Conservation (phyloP, 2,797 vertebrate species). For the Brachymystax lenok region DNA sequence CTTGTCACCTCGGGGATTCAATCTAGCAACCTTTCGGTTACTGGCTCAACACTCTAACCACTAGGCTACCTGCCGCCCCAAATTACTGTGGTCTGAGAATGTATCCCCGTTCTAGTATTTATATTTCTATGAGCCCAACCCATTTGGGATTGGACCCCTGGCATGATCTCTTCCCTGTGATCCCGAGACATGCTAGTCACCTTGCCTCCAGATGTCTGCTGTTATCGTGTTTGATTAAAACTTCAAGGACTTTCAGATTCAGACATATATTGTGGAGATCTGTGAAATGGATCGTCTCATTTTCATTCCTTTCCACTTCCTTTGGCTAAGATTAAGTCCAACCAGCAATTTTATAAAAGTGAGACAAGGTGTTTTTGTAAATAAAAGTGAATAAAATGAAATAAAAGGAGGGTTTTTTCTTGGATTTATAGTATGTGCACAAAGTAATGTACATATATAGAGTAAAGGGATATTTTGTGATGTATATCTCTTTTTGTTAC, state of each 20-base stretch:
- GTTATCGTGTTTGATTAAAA: conserved; percentile 37
- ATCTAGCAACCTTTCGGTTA: too few species aligned
- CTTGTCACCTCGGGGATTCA: too few species aligned
- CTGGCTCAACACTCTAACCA: too few species aligned
- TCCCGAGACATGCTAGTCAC: conserved; percentile 50
- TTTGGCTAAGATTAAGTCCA: conserved; percentile 18
- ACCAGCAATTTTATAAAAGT: conserved; percentile 49
- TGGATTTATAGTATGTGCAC: not conserved
- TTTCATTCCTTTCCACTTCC: conserved; percentile 63
- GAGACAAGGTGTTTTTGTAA: conserved; percentile 42
- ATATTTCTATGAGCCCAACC: conserved; percentile 37
- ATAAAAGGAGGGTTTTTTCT: not conserved
- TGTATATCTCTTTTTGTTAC: conserved; percentile 14
- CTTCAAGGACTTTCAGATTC: conserved; percentile 11
- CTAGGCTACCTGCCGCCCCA: too few species aligned
- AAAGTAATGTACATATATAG: not conserved
- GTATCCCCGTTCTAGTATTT: not conserved
- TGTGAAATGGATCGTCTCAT: conserved; percentile 43
- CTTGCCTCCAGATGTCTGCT: conserved; percentile 43
- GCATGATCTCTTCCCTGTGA: conserved; percentile 19
- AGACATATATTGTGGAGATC: conserved; percentile 40
- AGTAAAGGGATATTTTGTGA: not conserved
- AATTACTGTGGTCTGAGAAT: not conserved
- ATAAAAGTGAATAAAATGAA: not conserved
- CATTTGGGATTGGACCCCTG: conserved; percentile 58